phyloP scores from a whole-genome alignment of 1,140 invertebrate species.

The Oppia nitens region DNA sequence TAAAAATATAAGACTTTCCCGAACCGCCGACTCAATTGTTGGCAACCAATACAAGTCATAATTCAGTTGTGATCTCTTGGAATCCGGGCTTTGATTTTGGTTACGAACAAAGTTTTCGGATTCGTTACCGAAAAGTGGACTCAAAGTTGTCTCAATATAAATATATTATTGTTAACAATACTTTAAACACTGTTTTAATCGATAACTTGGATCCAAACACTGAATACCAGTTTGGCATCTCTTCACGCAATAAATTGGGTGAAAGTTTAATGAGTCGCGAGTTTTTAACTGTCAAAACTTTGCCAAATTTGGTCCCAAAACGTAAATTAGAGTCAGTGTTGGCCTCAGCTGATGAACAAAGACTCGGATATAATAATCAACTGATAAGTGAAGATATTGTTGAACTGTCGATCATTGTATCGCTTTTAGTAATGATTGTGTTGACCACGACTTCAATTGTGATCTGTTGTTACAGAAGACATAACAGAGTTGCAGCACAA shows the following conservation, averaged over 20 bases:
- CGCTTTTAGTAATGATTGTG: neutral
- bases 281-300: neutral
- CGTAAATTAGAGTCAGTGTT: neutral
- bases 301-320: neutral
- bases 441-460: neutral
- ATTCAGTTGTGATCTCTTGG: constrained; percentile 67
- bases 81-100: constrained; percentile 86
- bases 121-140: constrained; percentile 41
- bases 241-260: constrained; percentile 67
- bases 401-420: neutral
- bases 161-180: constrained; percentile 52
- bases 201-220: constrained; percentile 57
- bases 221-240: constrained; percentile 69
- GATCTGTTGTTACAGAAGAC: neutral
- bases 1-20: constrained; percentile 39
- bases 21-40: constrained; percentile 57
- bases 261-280: constrained; percentile 35
- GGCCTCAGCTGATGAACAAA: neutral
- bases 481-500: neutral
- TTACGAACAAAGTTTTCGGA: constrained; percentile 55
- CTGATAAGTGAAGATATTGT: neutral
- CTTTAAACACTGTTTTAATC: constrained; percentile 32
- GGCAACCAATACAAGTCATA: constrained; percentile 67
- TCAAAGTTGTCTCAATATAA: constrained; percentile 32
- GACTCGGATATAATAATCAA: neutral